phyloP scores from a whole-genome alignment of 2,797 vertebrate species.

The Enteromius anoplus region DNA sequence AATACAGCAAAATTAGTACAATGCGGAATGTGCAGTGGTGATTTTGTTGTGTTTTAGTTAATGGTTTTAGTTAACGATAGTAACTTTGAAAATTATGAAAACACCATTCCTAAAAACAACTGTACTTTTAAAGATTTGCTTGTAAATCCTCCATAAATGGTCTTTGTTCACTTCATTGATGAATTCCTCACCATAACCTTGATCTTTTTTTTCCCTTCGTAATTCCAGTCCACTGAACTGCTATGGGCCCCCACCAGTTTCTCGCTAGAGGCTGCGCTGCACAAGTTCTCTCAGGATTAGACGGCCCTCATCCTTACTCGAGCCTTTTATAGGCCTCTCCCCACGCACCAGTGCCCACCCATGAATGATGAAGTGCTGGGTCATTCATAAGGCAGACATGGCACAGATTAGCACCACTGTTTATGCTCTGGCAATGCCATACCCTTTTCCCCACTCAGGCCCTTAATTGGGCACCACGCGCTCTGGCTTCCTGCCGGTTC shows the following conservation, averaged over 20 bases:
- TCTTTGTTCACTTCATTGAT: background rate
- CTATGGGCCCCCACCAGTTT: background rate
- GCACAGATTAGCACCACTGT: constrained; percentile 47
- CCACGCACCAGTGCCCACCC: constrained; percentile 67
- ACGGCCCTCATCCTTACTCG: constrained; percentile 52
- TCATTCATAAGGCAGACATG: constrained; percentile 57
- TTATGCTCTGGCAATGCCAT: constrained; percentile 36
- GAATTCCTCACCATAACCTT: background rate
- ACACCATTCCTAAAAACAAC: background rate
- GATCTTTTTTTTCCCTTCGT: background rate
- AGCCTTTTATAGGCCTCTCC: constrained; percentile 75
- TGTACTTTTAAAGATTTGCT: background rate
- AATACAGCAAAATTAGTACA: too few species aligned
- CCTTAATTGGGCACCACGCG: constrained; percentile 75
- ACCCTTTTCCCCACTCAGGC: constrained; percentile 50
- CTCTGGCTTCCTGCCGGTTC: constrained; percentile 51
- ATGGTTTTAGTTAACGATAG: background rate
- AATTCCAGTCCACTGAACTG: background rate
- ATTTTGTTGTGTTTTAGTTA: background rate
- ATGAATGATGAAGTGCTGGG: constrained; percentile 68
- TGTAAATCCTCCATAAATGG: background rate
- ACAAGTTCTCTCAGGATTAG: constrained; percentile 19
- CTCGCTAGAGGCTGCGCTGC: background rate
- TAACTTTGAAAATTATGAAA: background rate
- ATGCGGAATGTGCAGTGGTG: background rate